Conservation (phyloP, 2,888 invertebrate genomes). For the Phragmatobia fuliginosa region DNA sequence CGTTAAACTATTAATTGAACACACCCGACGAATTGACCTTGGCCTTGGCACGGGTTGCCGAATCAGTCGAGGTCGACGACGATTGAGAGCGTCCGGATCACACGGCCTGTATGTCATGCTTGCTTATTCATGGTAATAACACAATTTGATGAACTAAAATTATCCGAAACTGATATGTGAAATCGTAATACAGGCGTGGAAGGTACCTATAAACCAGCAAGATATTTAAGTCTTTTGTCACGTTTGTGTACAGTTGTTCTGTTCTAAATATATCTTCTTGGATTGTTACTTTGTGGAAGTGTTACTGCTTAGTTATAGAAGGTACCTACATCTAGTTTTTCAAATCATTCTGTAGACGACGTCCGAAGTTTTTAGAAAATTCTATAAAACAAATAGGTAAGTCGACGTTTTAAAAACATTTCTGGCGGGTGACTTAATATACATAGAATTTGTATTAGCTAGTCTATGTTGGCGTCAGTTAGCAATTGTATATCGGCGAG, state of each 20-base stretch:
- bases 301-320: not conserved
- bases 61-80: constrained; percentile 78
- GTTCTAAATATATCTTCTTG: not conserved
- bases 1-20: constrained; percentile 75
- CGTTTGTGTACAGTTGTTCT: not conserved
- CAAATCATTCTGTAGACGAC: not conserved
- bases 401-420: not conserved
- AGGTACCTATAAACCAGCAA: not conserved
- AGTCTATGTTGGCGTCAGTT: constrained; percentile 16
- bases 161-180: constrained; percentile 17
- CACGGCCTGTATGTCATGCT: constrained; percentile 69
- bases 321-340: not conserved
- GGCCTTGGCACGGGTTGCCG: constrained; percentile 84
- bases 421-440: not conserved
- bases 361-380: not conserved
- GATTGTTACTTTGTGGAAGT: not conserved
- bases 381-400: not conserved
- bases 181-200: not conserved
- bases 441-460: constrained; percentile 14
- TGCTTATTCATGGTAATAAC: constrained; percentile 53
- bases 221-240: not conserved
- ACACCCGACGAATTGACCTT: constrained; percentile 77
- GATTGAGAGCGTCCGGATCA: constrained; percentile 84
- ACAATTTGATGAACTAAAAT: constrained; percentile 34
- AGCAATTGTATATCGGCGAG: constrained; percentile 9